Percentiles rank a stretch among this genome's conserved stretches.
Evolutionary conservation across 2,113 vertebrate species (phyloP).

Genomic region (Pogona vitticeps): DNA sequence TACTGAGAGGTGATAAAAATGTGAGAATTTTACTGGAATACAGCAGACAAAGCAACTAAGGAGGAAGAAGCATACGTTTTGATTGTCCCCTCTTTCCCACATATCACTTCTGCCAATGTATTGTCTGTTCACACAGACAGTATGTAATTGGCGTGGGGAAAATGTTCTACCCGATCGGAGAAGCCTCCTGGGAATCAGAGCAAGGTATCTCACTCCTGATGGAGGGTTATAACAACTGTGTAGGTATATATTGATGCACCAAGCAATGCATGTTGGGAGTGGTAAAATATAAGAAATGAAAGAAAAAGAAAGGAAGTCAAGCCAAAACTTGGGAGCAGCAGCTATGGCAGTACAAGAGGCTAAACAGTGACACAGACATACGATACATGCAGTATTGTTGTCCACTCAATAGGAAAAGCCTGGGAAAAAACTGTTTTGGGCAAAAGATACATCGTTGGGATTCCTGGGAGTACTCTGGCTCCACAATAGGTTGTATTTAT

Average conservation of each 20-base stretch:
- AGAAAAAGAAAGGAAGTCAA: neutral
- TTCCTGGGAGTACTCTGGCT: neutral
- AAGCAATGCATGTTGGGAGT: neutral
- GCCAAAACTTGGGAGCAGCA: neutral
- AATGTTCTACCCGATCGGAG: neutral
- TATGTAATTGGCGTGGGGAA: neutral
- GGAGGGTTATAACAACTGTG: neutral
- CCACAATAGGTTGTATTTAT: neutral
- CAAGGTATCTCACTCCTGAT: neutral
- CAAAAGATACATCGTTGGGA: neutral
- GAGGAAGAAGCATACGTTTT: neutral
- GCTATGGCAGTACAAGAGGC: neutral
- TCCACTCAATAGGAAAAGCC: neutral
- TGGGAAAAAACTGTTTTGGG: neutral
- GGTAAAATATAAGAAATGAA: neutral
- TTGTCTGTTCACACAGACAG: neutral
- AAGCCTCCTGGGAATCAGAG: neutral
- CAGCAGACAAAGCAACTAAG: neutral
- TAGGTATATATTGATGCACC: neutral
- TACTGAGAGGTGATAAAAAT: neutral
- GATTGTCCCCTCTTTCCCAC: neutral
- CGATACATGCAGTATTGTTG: neutral
- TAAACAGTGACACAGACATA: neutral
- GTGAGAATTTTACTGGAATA: neutral
- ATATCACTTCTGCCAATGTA: neutral